A percentile compares a stretch with the other conserved stretches of the same genome.
Evolutionary conservation across 1,140 invertebrate species (phyloP).

Genomic region (Prorops nasuta): DNA sequence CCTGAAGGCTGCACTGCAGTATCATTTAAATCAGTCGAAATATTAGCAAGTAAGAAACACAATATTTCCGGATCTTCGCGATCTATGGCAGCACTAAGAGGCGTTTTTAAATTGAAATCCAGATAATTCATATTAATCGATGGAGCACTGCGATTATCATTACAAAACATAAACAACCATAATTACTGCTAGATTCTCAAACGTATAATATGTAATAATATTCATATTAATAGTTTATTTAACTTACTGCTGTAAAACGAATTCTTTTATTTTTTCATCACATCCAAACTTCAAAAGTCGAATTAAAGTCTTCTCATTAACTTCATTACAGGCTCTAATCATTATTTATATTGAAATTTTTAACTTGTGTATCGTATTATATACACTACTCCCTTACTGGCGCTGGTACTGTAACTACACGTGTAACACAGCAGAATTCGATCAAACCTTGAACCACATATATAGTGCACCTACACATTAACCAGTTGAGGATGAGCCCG

Average conservation of each 20-base stretch:
- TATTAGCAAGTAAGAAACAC: slow-evolving; percentile 15
- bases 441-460: slow-evolving; percentile 1
- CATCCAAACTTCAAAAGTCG: slow-evolving; percentile 20
- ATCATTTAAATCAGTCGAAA: slow-evolving; percentile 11
- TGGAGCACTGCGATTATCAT: slow-evolving; percentile 8
- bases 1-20: slow-evolving; percentile 22
- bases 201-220: too few relatives aligned
- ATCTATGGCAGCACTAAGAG: slow-evolving; percentile 47
- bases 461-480: too few relatives aligned
- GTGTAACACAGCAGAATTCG: too few relatives aligned
- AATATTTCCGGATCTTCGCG: slow-evolving; percentile 43
- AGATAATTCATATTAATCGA: slow-evolving; percentile 26
- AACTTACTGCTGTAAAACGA: slow-evolving; percentile 15
- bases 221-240: not conserved
- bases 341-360: too few relatives aligned
- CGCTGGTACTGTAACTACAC: too few relatives aligned
- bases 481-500: too few relatives aligned
- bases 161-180: too few relatives aligned
- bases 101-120: slow-evolving; percentile 35
- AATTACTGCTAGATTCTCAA: too few relatives aligned
- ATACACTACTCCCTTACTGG: too few relatives aligned
- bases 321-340: too few relatives aligned
- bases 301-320: slow-evolving; percentile 21
- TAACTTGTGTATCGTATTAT: too few relatives aligned
- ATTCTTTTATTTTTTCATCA: slow-evolving; percentile 17